Base-by-base conservation (phyloP, 1,140 invertebrate genomes). In the Lasioglossum albipes region DNA sequence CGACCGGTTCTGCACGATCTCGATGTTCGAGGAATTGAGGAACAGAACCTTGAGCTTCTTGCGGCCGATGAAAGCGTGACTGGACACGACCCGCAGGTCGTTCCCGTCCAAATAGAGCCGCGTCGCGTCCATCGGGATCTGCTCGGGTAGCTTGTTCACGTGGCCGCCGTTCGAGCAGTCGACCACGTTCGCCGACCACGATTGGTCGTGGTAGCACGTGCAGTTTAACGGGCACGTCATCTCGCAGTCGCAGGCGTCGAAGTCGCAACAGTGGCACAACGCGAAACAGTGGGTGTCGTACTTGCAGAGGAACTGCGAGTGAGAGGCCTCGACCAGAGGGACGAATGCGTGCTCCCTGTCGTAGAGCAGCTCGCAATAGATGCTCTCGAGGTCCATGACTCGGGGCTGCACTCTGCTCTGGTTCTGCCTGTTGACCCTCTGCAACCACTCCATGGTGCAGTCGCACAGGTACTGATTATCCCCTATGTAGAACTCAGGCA, bases 151-250 rank as follows among this genome's bases (percentile, higher is more conserved):
- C 73, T 94, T 93, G 81, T 95, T 95, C 2, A 95, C 94, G 91
- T 98, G 97, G 69, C 95, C 96, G 45, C 96, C 95, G 65, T 93
- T 94, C 12, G 97, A 96, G 89, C 98, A 98, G 91, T 98, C 97
- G 6, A 98, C 97, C 49, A 98, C 96, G 91, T 98, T 98, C 13
- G 97, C 97, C 49, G 96, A 96, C 97, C 97, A 98, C 20, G 96
- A 97, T 89, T 97, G 96, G 91, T 98, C 97, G 89, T 98, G 97
- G 93, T 97, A 98, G 92, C 98, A 98, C 49, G 96, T 97, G 91
- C 98, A 98, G 88, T 98, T 97, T 67, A 95, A 95, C 31, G 98
- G 98, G 89, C 98, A 98, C 31, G 96, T 98, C 97, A 98, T 98
- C 94, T 98, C 97, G 94, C 97, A 98, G 90, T 98, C 96, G 91